Conservation (phyloP, 1,140 invertebrate species). For the Lasioglossum albipes region DNA sequence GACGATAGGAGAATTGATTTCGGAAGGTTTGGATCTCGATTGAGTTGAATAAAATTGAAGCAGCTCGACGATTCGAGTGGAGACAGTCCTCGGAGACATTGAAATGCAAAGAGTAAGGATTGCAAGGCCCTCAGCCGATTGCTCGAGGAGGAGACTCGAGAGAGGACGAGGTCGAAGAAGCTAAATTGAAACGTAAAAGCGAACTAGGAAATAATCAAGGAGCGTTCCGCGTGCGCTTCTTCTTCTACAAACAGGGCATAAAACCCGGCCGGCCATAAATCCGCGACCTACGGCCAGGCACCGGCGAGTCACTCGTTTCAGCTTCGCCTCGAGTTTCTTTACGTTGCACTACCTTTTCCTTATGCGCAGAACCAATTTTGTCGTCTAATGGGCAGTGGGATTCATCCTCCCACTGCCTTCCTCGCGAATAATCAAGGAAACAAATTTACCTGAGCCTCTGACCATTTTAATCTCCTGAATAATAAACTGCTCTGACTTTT, state of each 20-base stretch:
- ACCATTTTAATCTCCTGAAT: neutral
- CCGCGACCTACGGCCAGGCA: conserved; percentile 32
- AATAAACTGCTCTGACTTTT: too few relatives aligned
- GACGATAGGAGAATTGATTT: too few relatives aligned
- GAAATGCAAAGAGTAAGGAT: neutral
- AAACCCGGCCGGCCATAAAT: conserved; percentile 43
- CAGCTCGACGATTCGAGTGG: too few relatives aligned
- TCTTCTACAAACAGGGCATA: conserved; percentile 37
- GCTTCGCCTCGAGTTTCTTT: conserved; percentile 5
- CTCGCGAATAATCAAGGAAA: neutral
- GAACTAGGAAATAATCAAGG: conserved; percentile 49
- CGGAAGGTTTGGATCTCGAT: too few relatives aligned
- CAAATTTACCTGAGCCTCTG: neutral
- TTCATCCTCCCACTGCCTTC: neutral
- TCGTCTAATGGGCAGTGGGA: conserved; percentile 11
- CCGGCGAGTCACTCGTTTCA: neutral
- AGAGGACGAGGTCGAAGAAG: conserved; percentile 1
- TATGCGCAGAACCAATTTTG: conserved; percentile 44
- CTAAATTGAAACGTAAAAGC: conserved; percentile 53
- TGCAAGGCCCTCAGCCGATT: neutral
- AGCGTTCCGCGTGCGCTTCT: conserved; percentile 19
- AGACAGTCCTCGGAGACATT: too few relatives aligned
- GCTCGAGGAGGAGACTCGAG: neutral
- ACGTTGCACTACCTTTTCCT: conserved; percentile 10
- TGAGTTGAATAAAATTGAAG: too few relatives aligned